phyloP scores from a whole-genome alignment of 2,113 vertebrate species.

The Lates calcarifer region DNA sequence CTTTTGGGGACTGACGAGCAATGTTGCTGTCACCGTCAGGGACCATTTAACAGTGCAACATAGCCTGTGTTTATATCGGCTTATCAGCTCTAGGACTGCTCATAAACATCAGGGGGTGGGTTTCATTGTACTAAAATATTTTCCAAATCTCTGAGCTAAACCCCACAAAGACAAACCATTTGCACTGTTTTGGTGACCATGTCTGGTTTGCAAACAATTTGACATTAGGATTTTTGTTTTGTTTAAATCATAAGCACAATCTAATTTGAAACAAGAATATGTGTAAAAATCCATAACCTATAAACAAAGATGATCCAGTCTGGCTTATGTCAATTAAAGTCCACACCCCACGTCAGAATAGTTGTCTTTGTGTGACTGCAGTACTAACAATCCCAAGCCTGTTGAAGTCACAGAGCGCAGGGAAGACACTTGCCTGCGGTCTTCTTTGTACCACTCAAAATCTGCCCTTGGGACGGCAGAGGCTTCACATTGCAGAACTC shows the following conservation, averaged over 20 bases:
- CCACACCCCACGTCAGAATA: conserved; percentile 19
- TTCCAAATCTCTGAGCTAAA: conserved; percentile 13
- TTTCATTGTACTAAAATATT: conserved; percentile 33
- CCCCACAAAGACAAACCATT: conserved; percentile 45
- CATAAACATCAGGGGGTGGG: conserved; percentile 46
- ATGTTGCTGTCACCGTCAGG: conserved; percentile 47
- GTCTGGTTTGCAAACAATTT: conserved; percentile 24
- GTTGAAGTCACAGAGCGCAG: conserved; percentile 16
- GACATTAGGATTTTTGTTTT: background rate
- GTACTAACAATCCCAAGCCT: conserved; percentile 20
- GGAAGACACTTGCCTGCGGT: conserved; percentile 87
- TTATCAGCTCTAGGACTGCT: conserved; percentile 40
- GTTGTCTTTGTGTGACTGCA: conserved; percentile 18
- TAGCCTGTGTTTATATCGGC: conserved; percentile 40
- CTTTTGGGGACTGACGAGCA: conserved; percentile 40
- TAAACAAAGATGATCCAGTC: conserved; percentile 23
- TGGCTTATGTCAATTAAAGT: conserved; percentile 12
- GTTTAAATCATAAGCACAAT: conserved; percentile 13
- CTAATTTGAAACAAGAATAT: conserved; percentile 27
- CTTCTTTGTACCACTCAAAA: conserved; percentile 99
- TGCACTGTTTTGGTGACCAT: conserved; percentile 29
- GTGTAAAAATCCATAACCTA: conserved; percentile 2
- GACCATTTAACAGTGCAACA: conserved; percentile 60
- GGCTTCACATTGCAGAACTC: conserved; percentile 94
- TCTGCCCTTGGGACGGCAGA: conserved; percentile 93